A percentile compares a stretch with the other conserved stretches of the same genome.
These are phyloP conservation scores for Perizoma affinitatum DNA, from an alignment of 2,888 invertebrate species.

Conservation along the genomic window DNA sequence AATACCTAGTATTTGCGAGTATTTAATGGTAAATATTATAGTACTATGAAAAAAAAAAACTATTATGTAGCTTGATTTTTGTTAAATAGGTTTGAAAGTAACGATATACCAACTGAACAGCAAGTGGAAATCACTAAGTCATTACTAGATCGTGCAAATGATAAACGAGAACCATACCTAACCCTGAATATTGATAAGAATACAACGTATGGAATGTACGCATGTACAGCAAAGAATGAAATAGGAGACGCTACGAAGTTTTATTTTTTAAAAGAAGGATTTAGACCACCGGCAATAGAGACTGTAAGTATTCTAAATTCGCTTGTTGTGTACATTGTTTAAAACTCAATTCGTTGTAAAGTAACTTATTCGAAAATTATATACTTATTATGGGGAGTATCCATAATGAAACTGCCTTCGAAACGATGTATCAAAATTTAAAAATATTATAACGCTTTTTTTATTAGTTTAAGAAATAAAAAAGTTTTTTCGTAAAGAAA, in stretches of 20 bases:
- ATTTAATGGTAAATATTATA: no score
- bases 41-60: no score
- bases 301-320: conserved; percentile 51
- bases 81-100: conserved; percentile 47
- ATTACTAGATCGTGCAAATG: conserved; percentile 39
- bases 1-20: no score
- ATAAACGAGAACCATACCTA: conserved; percentile 38
- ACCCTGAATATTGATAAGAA: conserved; percentile 47
- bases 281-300: conserved; percentile 52
- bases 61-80: neutral
- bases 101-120: conserved; percentile 35
- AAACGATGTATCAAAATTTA: no score
- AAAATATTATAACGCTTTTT: no score
- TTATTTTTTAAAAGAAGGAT: conserved; percentile 57
- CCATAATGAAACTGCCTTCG: no score
- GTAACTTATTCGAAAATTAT: no score
- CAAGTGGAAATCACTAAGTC: conserved; percentile 49
- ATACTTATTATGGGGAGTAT: no score
- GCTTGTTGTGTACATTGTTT: no score
- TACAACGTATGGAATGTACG: conserved; percentile 60
- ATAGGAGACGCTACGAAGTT: conserved; percentile 56
- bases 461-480: no score
- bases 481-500: no score
- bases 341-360: no score
- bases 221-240: conserved; percentile 59